Base-by-base conservation (phyloP, 2,113 vertebrate species). In the Stegostoma tigrinum region DNA sequence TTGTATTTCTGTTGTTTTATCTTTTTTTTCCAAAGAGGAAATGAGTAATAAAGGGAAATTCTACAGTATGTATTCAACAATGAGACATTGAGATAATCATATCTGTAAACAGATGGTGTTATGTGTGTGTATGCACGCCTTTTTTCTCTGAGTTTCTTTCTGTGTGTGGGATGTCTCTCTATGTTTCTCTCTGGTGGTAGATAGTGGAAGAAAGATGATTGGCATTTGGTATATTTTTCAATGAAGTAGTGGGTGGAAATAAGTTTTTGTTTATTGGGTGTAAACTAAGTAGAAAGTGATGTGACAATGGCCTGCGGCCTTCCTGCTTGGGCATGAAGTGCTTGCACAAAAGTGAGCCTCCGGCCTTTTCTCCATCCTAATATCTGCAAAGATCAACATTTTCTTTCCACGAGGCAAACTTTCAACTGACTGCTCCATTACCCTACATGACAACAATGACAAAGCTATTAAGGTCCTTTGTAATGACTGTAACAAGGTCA, bases 21-120 rank as follows among this genome's bases (percentile, higher is more conserved):
- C 45, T 23, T 72, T 95, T 95, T 72, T 95, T 95, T 95, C 93
- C 93, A 95, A 95, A 72, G 67, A 95, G 93, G 93, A 70, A 95
- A 48, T 95, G 67, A 95, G 67, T 95, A 72, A 95, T 72, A 95
- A 95, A 27, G 67, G 67, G 93, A 95, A 95, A 95, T 95, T 95
- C 93, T 72, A 48, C 45, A 70, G 67, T 68, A 55, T 95, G 38
- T 72, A 34, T 48, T 91, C 15, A 72, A 70, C 93, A 48, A 15
- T 30, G 61, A 27, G 48, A 95, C 3, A 8, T 45, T 72, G 38
- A 95, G 42, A 72, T 48, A 15, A 91, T 91, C 10, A n/a, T 64
- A 38, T 64, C 6, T n/a, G 55, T 66, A 61, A 91, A 91, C 87
- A 90, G 52, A 90, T 91, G 55, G 48, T n/a, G 27, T 27, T 61